Conservation (phyloP, 2,113 vertebrate species). For the Platichthys flesus region DNA sequence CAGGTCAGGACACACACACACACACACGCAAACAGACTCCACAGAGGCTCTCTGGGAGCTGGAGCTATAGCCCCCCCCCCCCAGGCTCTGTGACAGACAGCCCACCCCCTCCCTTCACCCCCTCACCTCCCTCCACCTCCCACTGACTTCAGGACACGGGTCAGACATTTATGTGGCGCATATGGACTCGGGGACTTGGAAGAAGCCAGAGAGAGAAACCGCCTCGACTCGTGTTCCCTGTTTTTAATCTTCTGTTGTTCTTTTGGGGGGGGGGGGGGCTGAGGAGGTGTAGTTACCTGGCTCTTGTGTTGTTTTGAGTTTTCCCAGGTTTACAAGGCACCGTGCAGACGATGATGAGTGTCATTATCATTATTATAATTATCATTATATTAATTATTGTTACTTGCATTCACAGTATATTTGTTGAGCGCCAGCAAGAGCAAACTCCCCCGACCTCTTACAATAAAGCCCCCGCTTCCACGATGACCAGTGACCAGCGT, state of each 20-base stretch:
- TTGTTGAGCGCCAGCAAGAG: constrained; percentile 82
- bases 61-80: background rate
- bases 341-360: constrained; percentile 84
- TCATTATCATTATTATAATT: constrained; percentile 73
- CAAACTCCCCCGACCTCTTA: constrained; percentile 70
- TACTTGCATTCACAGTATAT: constrained; percentile 84
- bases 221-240: constrained; percentile 50
- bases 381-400: constrained; percentile 80
- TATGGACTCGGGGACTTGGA: constrained; percentile 61
- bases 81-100: no score
- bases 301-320: constrained; percentile 86
- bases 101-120: constrained; percentile 1
- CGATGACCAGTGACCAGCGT: constrained; percentile 70
- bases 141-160: constrained; percentile 48
- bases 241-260: constrained; percentile 62
- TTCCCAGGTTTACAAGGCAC: constrained; percentile 94
- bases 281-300: constrained; percentile 71
- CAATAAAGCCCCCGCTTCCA: constrained; percentile 77
- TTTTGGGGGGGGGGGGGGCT: constrained; percentile 55
- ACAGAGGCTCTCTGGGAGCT: background rate
- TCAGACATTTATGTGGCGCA: constrained; percentile 45
- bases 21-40: background rate
- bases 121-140: constrained; percentile 8
- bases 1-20: background rate
- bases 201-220: constrained; percentile 64